phyloP scores from a whole-genome alignment of 2,113 vertebrate genomes.

The Gambusia affinis region DNA sequence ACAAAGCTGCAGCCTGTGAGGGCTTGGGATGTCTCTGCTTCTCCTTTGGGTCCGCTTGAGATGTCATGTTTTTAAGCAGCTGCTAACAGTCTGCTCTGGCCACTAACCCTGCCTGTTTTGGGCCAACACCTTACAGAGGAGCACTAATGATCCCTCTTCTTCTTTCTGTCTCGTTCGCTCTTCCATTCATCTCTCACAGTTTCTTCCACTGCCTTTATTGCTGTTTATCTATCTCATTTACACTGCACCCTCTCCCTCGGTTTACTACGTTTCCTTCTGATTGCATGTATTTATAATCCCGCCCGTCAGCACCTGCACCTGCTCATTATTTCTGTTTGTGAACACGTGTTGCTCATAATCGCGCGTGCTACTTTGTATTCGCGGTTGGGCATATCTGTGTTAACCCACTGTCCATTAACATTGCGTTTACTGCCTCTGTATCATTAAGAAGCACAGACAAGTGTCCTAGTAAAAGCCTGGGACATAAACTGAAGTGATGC shows the following conservation, averaged over 20 bases:
- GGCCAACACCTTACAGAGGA: constrained; percentile 43
- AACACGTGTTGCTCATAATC: constrained; percentile 29
- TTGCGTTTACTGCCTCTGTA: constrained; percentile 65
- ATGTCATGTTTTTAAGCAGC: constrained; percentile 57
- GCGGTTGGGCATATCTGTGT: constrained; percentile 43
- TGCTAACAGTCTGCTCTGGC: constrained; percentile 59
- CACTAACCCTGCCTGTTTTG: constrained; percentile 50
- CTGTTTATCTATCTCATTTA: constrained; percentile 29
- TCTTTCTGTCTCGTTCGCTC: constrained; percentile 27
- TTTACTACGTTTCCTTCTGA: constrained; percentile 16
- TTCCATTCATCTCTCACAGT: constrained; percentile 31
- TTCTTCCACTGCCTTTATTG: constrained; percentile 7
- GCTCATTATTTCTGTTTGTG: constrained; percentile 34
- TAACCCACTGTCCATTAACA: constrained; percentile 62
- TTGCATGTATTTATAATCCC: constrained; percentile 26
- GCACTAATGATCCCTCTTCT: constrained; percentile 54
- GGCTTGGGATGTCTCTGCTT: constrained; percentile 49
- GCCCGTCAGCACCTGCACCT: constrained; percentile 23
- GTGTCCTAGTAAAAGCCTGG: constrained; percentile 71
- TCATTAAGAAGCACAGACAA: constrained; percentile 65
- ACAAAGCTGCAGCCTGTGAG: constrained; percentile 23
- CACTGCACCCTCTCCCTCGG: not conserved
- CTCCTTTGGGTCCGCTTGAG: constrained; percentile 46
- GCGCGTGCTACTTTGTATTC: constrained; percentile 6
- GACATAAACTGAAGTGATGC: constrained; percentile 73